Base-by-base conservation (phyloP, 2,888 invertebrate species). In the Colostygia pectinataria region DNA sequence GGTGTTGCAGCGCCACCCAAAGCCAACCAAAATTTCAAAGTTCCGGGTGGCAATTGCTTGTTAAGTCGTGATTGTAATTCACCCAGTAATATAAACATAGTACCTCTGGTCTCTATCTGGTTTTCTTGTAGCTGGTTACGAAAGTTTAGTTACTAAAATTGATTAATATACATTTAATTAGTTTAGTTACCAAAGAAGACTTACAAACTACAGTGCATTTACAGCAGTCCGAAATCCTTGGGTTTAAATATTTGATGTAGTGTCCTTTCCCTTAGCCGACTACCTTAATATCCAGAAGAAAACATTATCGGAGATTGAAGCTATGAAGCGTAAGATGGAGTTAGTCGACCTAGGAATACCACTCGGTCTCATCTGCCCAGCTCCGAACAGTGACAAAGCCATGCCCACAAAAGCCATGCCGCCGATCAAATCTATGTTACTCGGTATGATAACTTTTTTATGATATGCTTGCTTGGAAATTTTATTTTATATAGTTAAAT, bases 361-460 rank as follows among this genome's bases (percentile, higher is more conserved):
- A 0, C 66, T 91, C 0, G 90, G 90, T 0, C 72, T 91, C 2
- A 86, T 90, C n/a, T 85, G 87, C 31, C 88, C 89, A 0, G 71
- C 72, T 0, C 63, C 81, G 0, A 65, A 71, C 23, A 83, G 73
- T 27, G 83, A 83, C 6, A 85, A 83, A 45, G 87, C 85, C 0
- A 89, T 90, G 90, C 90, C 90, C 0, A 89, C 89, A 0, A 90
- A 89, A 48, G 89, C 89, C 9, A 89, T 90, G 90, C 90, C 90
- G 0, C 90, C 90, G 0, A 89, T 90, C 33, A 89, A 89, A 53
- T 75, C 86, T 0, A 83, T 90, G 51, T 82, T 90, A 49, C 67
- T 90, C 38, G 83, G 90, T 90, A 73, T 66, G 81, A 13, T 15
- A 23, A 9, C 2, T 29, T 37, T n/a, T 0, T 12, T 38, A 20